Evolutionary conservation across 2,888 invertebrate genomes (phyloP).

Genomic region (Deilephila elpenor): DNA sequence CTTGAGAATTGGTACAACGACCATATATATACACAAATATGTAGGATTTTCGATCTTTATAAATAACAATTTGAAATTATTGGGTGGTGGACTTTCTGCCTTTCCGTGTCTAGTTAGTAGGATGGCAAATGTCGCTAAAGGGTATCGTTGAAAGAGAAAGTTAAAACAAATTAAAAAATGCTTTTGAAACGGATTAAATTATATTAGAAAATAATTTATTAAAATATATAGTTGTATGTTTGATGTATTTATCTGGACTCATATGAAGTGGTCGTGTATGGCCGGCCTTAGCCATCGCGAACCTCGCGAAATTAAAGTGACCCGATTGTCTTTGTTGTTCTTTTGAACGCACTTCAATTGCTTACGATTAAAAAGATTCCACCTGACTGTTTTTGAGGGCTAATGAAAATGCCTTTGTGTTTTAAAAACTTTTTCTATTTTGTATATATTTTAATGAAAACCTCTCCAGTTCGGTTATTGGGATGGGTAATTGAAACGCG

Average conservation of each 20-base stretch:
- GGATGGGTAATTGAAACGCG: conserved; percentile 5
- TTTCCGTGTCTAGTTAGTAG: too few relatives aligned
- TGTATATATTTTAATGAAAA: conserved; percentile 18
- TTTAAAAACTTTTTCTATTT: conserved; percentile 16
- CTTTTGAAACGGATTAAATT: too few relatives aligned
- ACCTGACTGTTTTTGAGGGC: conserved; percentile 26
- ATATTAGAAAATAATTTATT: too few relatives aligned
- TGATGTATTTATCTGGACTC: not conserved
- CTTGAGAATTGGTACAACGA: too few relatives aligned
- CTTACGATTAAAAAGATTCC: conserved; percentile 35
- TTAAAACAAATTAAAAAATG: too few relatives aligned
- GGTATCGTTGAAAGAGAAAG: too few relatives aligned
- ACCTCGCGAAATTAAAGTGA: conserved; percentile 23
- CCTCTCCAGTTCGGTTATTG: not conserved
- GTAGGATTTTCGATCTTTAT: too few relatives aligned
- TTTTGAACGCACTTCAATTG: conserved; percentile 27
- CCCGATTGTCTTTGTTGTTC: conserved; percentile 20
- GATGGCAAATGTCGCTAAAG: too few relatives aligned
- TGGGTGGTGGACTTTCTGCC: too few relatives aligned
- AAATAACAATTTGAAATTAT: too few relatives aligned
- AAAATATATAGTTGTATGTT: too few relatives aligned
- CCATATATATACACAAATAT: too few relatives aligned
- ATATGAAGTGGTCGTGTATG: not conserved
- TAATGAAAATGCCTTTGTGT: conserved; percentile 35
- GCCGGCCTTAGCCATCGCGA: not conserved